phyloP scores from a whole-genome alignment of 2,797 vertebrate species.

The Gobio occitaniae region DNA sequence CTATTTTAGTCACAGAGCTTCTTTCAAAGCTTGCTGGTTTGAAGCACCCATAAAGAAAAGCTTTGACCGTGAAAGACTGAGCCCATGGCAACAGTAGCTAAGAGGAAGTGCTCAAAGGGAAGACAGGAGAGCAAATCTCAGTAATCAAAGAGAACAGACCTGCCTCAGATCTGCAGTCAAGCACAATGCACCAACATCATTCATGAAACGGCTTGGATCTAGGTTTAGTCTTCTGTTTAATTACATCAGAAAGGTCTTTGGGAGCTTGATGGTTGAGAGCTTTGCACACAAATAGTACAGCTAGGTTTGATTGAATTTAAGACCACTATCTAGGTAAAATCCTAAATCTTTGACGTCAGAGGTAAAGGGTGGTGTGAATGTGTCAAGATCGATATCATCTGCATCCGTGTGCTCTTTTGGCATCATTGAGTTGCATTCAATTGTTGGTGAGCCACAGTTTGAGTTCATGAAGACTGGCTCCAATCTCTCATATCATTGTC shows the following conservation, averaged over 20 bases:
- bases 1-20: slow-evolving; percentile 36
- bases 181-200: not conserved
- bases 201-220: not conserved
- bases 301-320: not conserved
- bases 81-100: slow-evolving; percentile 59
- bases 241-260: too few relatives aligned
- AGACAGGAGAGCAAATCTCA: slow-evolving; percentile 20
- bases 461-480: not conserved
- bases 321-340: not conserved
- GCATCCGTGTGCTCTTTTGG: not conserved
- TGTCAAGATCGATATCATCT: not conserved
- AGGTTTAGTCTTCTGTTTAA: not conserved
- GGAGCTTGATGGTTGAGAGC: too few relatives aligned
- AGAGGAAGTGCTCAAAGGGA: slow-evolving; percentile 41
- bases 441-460: not conserved
- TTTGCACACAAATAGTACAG: too few relatives aligned
- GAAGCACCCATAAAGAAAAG: slow-evolving; percentile 44
- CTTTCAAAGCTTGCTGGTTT: slow-evolving; percentile 18
- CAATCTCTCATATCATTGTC: not conserved
- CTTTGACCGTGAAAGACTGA: slow-evolving; percentile 50
- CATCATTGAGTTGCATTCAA: not conserved
- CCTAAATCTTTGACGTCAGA: not conserved
- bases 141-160: slow-evolving; percentile 24
- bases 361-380: not conserved
- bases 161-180: not conserved